phyloP scores from a whole-genome alignment of 2,888 invertebrate species.

The Glaucopsyche alexis region DNA sequence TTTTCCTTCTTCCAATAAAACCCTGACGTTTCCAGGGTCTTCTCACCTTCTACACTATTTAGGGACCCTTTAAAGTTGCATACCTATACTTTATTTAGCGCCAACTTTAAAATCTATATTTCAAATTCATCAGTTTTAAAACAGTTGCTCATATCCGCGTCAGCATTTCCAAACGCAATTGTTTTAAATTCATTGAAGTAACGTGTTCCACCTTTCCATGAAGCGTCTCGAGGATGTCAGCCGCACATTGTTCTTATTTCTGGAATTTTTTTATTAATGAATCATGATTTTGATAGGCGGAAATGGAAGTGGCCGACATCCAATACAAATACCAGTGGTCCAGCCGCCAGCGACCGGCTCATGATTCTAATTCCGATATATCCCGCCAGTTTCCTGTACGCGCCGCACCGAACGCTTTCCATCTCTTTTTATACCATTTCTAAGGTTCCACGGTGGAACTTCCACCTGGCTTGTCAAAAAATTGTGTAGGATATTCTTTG shows the following conservation, averaged over 20 bases:
- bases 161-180: not conserved
- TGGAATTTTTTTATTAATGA: constrained; percentile 27
- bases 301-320: constrained; percentile 31
- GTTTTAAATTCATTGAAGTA: constrained; percentile 17
- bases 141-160: not conserved
- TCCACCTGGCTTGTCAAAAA: not conserved
- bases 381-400: constrained; percentile 63
- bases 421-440: not conserved
- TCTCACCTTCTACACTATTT: too few species aligned
- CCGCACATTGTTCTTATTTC: constrained; percentile 18
- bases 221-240: constrained; percentile 9
- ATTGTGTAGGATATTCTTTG: not conserved
- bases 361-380: constrained; percentile 69
- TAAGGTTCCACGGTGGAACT: not conserved
- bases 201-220: not conserved
- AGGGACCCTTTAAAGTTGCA: too few species aligned
- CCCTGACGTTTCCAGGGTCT: too few species aligned
- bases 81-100: too few species aligned
- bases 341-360: constrained; percentile 50
- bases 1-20: too few species aligned
- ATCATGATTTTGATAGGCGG: constrained; percentile 31
- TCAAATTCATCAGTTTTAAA: not conserved
- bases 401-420: constrained; percentile 11
- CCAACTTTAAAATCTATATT: too few species aligned
- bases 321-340: constrained; percentile 33